Base-by-base conservation (phyloP, 2,888 invertebrate species). In the Drosophila imparisetae region DNA sequence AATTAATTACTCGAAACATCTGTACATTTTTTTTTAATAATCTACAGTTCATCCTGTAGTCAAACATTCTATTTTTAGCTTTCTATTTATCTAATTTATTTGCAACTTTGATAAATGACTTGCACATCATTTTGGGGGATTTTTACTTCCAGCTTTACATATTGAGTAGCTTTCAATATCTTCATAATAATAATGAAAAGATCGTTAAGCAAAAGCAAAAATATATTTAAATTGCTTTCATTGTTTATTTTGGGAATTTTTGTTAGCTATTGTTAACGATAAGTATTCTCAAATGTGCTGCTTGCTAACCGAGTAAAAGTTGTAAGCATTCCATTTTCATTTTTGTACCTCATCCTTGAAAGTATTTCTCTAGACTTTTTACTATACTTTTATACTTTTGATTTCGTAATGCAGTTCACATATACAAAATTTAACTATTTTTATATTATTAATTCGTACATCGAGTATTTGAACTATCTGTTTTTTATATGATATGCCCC, bases 71-170 rank as follows among this genome's bases (percentile, higher is more conserved):
- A 13, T n/a, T 30, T 18, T 34, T 6, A 11, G 24, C 18, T 24
- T 11, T 15, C 29, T 52, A 34, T 42, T 65, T 72, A 73, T 55
- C 58, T 72, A 40, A 50, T 45, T 65, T 58, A 59, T 65, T 67
- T 55, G 73, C 58, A 65, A 54, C 52, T 68, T 78, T 65, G 55
- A 78, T 68, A 68, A 74, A 78, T 78, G 74, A 74, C 69, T 73
- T 78, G 78, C 76, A 65, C 65, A 73, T 73, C 52, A 36, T 45
- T 49, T 36, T 21, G 7, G 36, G 58, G 50, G 42, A 10, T 29
- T 52, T 55, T 53, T 34, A 48, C 13, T 36, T 38, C 11, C 27
- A 42, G 8, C 10, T 27, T 30, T 50, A 21, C 13, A 18, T 40
- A 21, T 21, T 32, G 49, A 34, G n/a, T 45, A 21, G 38, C n/a